These are phyloP conservation scores for Silurus lanzhouensis DNA, from an alignment of 2,797 vertebrate genomes.

Conservation along the genomic window DNA sequence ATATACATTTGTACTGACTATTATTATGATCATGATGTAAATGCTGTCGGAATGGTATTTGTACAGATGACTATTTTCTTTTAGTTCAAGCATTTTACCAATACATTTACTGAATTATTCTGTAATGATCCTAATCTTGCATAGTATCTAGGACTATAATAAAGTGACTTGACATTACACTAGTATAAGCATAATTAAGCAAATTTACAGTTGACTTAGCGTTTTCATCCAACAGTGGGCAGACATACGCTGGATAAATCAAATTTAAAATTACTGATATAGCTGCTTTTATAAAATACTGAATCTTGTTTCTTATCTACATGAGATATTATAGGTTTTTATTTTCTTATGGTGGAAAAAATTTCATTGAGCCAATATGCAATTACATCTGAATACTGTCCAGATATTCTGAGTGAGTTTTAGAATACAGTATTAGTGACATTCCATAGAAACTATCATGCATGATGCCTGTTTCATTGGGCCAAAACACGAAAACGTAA, in stretches of 20 bases:
- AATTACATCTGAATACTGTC: background rate
- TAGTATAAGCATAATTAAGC: background rate
- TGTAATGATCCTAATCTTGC: background rate
- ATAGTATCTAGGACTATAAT: background rate
- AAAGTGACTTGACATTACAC: background rate
- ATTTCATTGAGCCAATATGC: background rate
- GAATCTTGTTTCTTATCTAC: background rate
- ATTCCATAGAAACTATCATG: background rate
- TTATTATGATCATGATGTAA: background rate
- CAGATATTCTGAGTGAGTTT: background rate
- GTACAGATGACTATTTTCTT: background rate
- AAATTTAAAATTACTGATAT: background rate
- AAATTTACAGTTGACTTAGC: background rate
- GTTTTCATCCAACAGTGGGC: background rate
- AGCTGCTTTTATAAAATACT: background rate
- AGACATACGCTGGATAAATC: background rate
- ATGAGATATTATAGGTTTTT: background rate
- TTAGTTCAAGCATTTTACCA: background rate
- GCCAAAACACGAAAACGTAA: background rate
- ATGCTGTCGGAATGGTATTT: background rate
- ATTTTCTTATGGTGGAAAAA: background rate
- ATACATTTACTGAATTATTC: background rate
- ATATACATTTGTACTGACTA: background rate
- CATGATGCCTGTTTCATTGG: background rate
- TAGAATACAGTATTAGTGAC: background rate